A percentile compares a stretch with the other conserved stretches of the same genome.
Conservation (phyloP, 2,797 vertebrate species). For the Chromis chromis region DNA sequence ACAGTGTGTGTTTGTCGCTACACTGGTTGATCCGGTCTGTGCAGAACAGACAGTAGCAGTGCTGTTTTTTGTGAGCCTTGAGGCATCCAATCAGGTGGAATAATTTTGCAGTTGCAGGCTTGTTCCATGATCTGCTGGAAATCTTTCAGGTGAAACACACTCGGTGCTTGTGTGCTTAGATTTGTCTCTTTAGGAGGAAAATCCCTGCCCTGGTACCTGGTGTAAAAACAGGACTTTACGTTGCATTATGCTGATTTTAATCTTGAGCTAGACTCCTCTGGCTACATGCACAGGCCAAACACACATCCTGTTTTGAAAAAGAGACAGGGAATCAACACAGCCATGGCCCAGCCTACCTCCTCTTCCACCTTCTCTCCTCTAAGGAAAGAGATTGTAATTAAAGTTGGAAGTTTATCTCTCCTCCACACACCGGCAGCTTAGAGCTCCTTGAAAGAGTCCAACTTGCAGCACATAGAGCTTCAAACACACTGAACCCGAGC, state of each 20-base stretch:
- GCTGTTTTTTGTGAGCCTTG: constrained; percentile 49
- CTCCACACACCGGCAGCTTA: constrained; percentile 85
- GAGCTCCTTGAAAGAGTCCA: constrained; percentile 87
- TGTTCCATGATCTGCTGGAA: constrained; percentile 46
- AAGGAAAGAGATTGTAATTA: constrained; percentile 83
- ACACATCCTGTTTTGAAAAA: constrained; percentile 61
- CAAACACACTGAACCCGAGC: constrained; percentile 70
- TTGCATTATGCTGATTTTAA: constrained; percentile 48
- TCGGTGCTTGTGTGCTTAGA: constrained; percentile 10
- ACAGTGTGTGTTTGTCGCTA: constrained; percentile 47
- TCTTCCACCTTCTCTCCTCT: constrained; percentile 83
- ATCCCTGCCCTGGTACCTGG: background rate
- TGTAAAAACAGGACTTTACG: constrained; percentile 32
- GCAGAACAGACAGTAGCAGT: constrained; percentile 47
- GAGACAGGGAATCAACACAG: constrained; percentile 52
- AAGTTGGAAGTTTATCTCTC: constrained; percentile 89
- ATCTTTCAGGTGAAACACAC: constrained; percentile 35
- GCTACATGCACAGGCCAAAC: constrained; percentile 36
- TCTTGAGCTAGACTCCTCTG: constrained; percentile 37
- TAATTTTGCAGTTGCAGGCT: constrained; percentile 50
- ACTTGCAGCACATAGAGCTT: constrained; percentile 66
- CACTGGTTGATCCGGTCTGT: constrained; percentile 57
- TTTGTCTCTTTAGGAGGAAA: constrained; percentile 30
- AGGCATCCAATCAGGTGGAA: constrained; percentile 47
- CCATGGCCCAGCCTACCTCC: constrained; percentile 68